Evolutionary conservation across 2,888 invertebrate genomes (phyloP).

Genomic region (Drosophila koepferae): DNA sequence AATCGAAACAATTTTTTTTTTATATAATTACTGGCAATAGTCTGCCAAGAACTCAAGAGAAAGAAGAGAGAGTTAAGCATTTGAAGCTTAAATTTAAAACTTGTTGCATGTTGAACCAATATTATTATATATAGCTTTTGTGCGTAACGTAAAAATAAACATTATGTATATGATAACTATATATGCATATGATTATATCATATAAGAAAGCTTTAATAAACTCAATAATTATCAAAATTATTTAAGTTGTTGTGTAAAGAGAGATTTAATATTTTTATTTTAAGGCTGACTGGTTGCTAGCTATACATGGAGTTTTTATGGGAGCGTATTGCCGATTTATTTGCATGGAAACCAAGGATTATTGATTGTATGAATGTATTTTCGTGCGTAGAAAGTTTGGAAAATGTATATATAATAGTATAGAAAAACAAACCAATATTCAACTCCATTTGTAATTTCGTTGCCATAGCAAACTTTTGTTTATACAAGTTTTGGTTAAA

Average conservation of each 20-base stretch:
- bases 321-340: not conserved
- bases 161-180: constrained; percentile 28
- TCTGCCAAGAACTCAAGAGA: constrained; percentile 8
- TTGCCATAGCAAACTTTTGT: constrained; percentile 17
- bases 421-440: not conserved
- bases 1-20: constrained; percentile 38
- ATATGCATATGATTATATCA: constrained; percentile 3
- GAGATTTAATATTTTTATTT: not conserved
- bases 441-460: not conserved
- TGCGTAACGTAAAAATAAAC: constrained; percentile 8
- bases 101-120: constrained; percentile 39
- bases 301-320: not conserved
- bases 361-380: not conserved
- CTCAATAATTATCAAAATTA: not conserved
- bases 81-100: constrained; percentile 58
- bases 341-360: not conserved
- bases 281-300: not conserved
- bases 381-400: not conserved
- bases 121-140: constrained; percentile 10
- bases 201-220: constrained; percentile 17
- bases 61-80: constrained; percentile 52
- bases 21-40: constrained; percentile 27
- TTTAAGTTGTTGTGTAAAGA: not conserved
- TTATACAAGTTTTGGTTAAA: not conserved
- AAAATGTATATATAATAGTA: too few species aligned